A percentile compares a stretch with the other conserved stretches of the same genome.
Conservation (phyloP, 2,888 invertebrate genomes). For the Clostera curtula region DNA sequence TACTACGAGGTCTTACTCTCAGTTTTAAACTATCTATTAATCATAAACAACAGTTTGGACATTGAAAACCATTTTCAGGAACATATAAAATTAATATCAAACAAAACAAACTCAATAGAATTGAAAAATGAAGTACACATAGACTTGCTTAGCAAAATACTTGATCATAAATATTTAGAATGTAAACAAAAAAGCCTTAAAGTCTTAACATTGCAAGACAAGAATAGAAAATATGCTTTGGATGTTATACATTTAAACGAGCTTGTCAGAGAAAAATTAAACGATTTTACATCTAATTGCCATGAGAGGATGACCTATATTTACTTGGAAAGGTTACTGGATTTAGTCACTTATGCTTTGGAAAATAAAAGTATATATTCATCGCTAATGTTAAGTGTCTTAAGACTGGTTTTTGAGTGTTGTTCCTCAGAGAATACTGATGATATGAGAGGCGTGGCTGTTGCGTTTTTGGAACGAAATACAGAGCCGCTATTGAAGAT, state of each 20-base stretch:
- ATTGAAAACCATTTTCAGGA: slow-evolving; percentile 30
- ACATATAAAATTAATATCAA: slow-evolving; percentile 24
- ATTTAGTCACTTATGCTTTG: slow-evolving; percentile 29
- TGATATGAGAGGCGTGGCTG: slow-evolving; percentile 31
- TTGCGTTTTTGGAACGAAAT: slow-evolving; percentile 37
- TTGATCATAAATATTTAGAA: slow-evolving; percentile 38
- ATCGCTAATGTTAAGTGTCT: slow-evolving; percentile 26
- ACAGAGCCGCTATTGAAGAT: slow-evolving; percentile 20
- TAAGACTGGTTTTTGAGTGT: slow-evolving; percentile 35
- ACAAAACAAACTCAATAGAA: slow-evolving; percentile 15
- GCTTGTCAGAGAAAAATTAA: slow-evolving; percentile 10
- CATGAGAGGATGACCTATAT: slow-evolving; percentile 48
- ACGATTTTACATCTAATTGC: slow-evolving; percentile 31
- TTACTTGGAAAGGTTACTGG: slow-evolving; percentile 41
- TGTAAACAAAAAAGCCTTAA: slow-evolving; percentile 47
- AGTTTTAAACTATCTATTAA: slow-evolving; percentile 18
- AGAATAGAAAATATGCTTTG: slow-evolving; percentile 37
- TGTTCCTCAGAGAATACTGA: slow-evolving; percentile 43
- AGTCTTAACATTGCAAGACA: slow-evolving; percentile 34
- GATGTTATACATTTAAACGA: too few species aligned
- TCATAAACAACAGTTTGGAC: slow-evolving; percentile 24
- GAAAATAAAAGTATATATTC: slow-evolving; percentile 8
- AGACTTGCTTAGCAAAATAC: slow-evolving; percentile 25
- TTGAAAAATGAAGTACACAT: slow-evolving; percentile 23
- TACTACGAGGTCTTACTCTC: slow-evolving; percentile 19